phyloP scores from a whole-genome alignment of 2,888 invertebrate species.

The Hyppa rectilinea region DNA sequence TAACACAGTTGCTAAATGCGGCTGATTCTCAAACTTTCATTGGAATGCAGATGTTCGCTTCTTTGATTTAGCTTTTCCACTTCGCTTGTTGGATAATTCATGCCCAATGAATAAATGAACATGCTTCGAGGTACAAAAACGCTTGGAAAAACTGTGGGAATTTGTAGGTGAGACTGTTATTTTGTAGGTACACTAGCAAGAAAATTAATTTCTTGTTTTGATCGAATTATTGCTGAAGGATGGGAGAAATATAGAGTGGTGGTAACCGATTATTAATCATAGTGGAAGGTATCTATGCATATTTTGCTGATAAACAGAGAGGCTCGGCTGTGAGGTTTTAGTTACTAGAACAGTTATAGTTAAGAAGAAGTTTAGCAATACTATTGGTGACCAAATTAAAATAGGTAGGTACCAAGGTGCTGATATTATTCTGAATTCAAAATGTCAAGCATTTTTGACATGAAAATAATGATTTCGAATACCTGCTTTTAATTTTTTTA shows the following conservation, averaged over 20 bases:
- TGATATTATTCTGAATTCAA: not conserved
- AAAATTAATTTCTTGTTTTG: slow-evolving; percentile 36
- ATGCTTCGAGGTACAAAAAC: slow-evolving; percentile 52
- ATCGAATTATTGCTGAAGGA: slow-evolving; percentile 36
- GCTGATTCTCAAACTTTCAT: slow-evolving; percentile 65
- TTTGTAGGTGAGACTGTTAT: slow-evolving; percentile 38
- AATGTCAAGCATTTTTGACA: not conserved
- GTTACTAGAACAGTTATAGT: not conserved
- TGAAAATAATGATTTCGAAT: not conserved
- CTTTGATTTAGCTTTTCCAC: slow-evolving; percentile 65
- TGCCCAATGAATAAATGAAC: slow-evolving; percentile 61
- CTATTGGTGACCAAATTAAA: not conserved
- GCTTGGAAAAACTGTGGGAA: slow-evolving; percentile 52
- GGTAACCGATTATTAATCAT: not conserved
- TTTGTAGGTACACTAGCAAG: slow-evolving; percentile 28
- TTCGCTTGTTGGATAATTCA: slow-evolving; percentile 65
- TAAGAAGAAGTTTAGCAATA: not conserved
- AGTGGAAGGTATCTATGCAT: slow-evolving; percentile 1
- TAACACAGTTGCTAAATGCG: slow-evolving; percentile 39
- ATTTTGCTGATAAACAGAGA: not conserved
- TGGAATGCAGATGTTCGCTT: slow-evolving; percentile 66
- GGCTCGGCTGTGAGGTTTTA: not conserved
- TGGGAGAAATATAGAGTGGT: slow-evolving; percentile 22
- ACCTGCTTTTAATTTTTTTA: not conserved
- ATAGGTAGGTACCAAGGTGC: not conserved